These are phyloP conservation scores for Oncorhynchus tshawytscha DNA, from an alignment of 2,113 vertebrate genomes.

Conservation along the genomic window DNA sequence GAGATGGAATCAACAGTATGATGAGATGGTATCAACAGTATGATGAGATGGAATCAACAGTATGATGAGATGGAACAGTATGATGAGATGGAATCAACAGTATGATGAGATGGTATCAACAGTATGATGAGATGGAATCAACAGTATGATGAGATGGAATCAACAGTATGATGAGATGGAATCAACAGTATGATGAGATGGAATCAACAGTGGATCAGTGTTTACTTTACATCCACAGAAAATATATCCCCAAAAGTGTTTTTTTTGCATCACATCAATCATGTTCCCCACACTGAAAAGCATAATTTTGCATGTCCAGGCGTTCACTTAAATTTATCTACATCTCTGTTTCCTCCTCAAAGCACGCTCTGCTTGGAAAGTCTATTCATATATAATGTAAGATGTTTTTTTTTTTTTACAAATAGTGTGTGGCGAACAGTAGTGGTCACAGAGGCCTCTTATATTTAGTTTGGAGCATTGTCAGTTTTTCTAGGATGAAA, in stretches of 20 bases:
- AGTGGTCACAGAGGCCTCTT: constrained; percentile 44
- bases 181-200: too few species aligned
- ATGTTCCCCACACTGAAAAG: constrained; percentile 20
- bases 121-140: too few species aligned
- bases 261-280: constrained; percentile 38
- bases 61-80: too few species aligned
- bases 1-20: too few species aligned
- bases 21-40: too few species aligned
- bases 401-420: constrained; percentile 47
- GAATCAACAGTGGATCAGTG: neutral
- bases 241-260: constrained; percentile 32
- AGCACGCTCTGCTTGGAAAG: constrained; percentile 32
- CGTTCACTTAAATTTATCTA: constrained; percentile 56
- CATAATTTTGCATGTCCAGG: constrained; percentile 37
- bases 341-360: constrained; percentile 43
- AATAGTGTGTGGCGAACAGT: constrained; percentile 53
- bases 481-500: constrained; percentile 81
- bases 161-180: too few species aligned
- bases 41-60: too few species aligned
- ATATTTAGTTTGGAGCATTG: constrained; percentile 80
- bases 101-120: too few species aligned
- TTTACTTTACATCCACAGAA: constrained; percentile 17
- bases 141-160: too few species aligned
- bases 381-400: constrained; percentile 55
- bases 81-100: too few species aligned